Percentiles rank a stretch among this genome's conserved stretches.
Conservation (phyloP, 2,888 invertebrate species). For the Athalia cordata region DNA sequence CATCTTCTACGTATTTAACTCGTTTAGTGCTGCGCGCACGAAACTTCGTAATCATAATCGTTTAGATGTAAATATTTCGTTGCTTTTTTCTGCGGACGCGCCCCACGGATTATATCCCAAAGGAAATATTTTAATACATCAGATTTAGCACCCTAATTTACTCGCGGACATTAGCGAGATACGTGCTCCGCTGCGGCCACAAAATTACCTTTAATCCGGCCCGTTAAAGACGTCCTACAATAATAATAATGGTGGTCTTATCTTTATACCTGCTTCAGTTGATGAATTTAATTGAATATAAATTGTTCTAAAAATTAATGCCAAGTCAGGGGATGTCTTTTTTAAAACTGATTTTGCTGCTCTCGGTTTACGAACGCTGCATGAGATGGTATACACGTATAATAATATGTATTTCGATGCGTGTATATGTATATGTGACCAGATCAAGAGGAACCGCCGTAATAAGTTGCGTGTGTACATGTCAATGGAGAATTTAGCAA, state of each 20-base stretch:
- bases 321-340: too few relatives aligned
- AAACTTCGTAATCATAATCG: conserved; percentile 27
- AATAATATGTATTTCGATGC: too few relatives aligned
- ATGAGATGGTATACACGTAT: too few relatives aligned
- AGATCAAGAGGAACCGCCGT: not conserved
- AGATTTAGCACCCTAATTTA: conserved; percentile 40
- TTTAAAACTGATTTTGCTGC: too few relatives aligned
- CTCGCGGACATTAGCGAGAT: conserved; percentile 28
- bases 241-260: too few relatives aligned
- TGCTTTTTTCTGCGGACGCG: not conserved
- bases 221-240: not conserved
- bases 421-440: too few relatives aligned
- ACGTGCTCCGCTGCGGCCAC: not conserved
- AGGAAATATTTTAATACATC: conserved; percentile 25
- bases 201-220: conserved; percentile 6
- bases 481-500: conserved; percentile 54
- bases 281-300: too few relatives aligned
- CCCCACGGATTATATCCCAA: not conserved
- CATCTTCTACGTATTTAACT: not conserved
- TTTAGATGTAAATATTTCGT: not conserved
- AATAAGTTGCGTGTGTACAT: conserved; percentile 4
- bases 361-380: too few relatives aligned
- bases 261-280: too few relatives aligned
- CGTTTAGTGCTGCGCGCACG: not conserved
- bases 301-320: too few relatives aligned